Evolutionary conservation across 2,888 invertebrate genomes (phyloP).

Genomic region (Thymelicus acteon): DNA sequence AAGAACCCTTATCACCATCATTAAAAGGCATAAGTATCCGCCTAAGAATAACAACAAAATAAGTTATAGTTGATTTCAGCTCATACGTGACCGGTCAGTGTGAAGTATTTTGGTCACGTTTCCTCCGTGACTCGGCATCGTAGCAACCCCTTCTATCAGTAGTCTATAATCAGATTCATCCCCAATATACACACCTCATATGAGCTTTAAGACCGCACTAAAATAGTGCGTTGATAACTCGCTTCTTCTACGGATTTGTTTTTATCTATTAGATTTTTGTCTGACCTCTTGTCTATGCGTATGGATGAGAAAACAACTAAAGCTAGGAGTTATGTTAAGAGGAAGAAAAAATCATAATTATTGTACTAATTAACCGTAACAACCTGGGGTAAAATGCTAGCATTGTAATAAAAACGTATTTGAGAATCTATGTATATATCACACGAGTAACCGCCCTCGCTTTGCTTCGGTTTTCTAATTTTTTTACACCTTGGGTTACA

Average conservation of each 20-base stretch:
- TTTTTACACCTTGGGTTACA: too few species aligned
- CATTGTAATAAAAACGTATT: too few species aligned
- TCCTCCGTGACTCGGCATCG: slow-evolving; percentile 8
- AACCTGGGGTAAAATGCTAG: too few species aligned
- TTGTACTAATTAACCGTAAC: too few species aligned
- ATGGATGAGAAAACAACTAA: too few species aligned
- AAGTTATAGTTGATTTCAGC: slow-evolving; percentile 4
- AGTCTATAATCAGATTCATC: not conserved
- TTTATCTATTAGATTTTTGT: too few species aligned
- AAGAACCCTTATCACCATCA: not conserved
- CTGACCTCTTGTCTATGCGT: too few species aligned
- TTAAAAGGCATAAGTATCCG: not conserved
- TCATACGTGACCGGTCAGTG: slow-evolving; percentile 21
- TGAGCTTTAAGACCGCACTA: slow-evolving; percentile 21
- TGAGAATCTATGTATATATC: too few species aligned
- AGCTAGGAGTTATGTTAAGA: too few species aligned
- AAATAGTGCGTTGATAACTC: not conserved
- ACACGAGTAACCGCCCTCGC: too few species aligned
- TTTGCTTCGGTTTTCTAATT: too few species aligned
- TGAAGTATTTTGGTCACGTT: slow-evolving; percentile 30
- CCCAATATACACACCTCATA: slow-evolving; percentile 11
- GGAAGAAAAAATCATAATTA: too few species aligned
- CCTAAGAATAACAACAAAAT: not conserved
- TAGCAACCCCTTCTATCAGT: slow-evolving; percentile 1
- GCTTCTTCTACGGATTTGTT: not conserved